phyloP scores from a whole-genome alignment of 2,888 invertebrate genomes.

The Drosophila fungiperda region DNA sequence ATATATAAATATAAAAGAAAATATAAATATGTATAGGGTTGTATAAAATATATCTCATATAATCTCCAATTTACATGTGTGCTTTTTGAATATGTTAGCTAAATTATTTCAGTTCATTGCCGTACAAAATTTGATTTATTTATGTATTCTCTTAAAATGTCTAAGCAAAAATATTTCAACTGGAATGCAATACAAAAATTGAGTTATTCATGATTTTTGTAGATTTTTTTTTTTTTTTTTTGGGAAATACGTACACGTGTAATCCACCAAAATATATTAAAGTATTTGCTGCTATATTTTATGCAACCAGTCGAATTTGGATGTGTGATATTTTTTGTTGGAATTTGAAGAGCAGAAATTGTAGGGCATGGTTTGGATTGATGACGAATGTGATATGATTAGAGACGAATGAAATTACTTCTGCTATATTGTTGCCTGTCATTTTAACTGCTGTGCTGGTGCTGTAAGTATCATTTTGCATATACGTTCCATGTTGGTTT shows the following conservation, averaged over 20 bases:
- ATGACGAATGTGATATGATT: constrained; percentile 67
- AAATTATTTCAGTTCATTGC: not conserved
- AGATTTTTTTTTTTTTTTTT: not conserved
- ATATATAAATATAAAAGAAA: not conserved
- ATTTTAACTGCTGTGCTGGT: constrained; percentile 16
- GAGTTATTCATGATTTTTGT: not conserved
- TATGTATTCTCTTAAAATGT: not conserved
- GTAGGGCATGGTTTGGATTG: constrained; percentile 13
- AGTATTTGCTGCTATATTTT: constrained; percentile 12
- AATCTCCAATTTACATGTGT: not conserved
- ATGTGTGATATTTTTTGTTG: constrained; percentile 37
- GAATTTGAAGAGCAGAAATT: constrained; percentile 32
- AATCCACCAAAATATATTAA: not conserved
- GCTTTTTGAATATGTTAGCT: not conserved
- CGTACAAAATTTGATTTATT: not conserved
- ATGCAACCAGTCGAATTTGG: constrained; percentile 28
- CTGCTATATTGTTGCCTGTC: constrained; percentile 34
- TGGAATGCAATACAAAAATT: not conserved
- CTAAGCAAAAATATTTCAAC: not conserved
- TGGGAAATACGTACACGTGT: not conserved
- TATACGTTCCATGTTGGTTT: constrained; percentile 3
- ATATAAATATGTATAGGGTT: not conserved
- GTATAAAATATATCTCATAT: not conserved
- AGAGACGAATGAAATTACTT: constrained; percentile 63
- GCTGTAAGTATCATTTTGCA: constrained; percentile 14